A percentile compares a stretch with the other conserved stretches of the same genome.
These are phyloP conservation scores for Passer domesticus DNA, from an alignment of 2,113 vertebrate species.

Conservation along the genomic window DNA sequence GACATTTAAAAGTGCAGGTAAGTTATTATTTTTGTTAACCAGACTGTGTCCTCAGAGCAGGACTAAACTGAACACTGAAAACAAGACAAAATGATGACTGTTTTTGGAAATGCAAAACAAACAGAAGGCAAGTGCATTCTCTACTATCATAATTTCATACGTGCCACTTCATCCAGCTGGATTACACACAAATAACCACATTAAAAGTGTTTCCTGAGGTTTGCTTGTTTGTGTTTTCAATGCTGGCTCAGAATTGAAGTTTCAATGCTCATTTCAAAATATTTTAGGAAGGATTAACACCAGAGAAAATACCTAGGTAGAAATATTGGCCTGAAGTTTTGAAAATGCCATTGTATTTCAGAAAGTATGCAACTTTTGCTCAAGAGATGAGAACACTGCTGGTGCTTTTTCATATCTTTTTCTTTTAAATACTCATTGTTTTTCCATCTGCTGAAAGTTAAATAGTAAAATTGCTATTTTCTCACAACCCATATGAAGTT, in stretches of 20 bases:
- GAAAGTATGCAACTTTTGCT: background rate
- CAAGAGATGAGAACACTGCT: background rate
- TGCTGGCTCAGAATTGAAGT: background rate
- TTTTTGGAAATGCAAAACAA: slow-evolving; percentile 13
- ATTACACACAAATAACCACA: background rate
- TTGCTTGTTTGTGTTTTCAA: background rate
- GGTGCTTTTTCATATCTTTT: background rate
- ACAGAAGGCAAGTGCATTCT: background rate
- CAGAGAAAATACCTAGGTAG: background rate
- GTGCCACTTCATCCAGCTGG: background rate
- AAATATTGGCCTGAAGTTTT: background rate
- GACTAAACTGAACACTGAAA: background rate
- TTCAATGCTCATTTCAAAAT: background rate
- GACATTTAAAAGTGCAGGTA: slow-evolving; percentile 16
- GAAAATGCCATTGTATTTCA: background rate
- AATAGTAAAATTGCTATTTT: background rate
- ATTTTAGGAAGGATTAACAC: background rate
- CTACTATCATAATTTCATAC: background rate
- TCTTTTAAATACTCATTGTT: background rate
- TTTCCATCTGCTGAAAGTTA: background rate
- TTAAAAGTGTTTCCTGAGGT: background rate
- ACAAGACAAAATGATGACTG: background rate
- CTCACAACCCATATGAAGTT: background rate
- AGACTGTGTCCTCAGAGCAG: background rate
- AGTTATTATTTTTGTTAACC: slow-evolving; percentile 20